Conservation (phyloP, 2,888 invertebrate genomes). For the Erebia epiphron region DNA sequence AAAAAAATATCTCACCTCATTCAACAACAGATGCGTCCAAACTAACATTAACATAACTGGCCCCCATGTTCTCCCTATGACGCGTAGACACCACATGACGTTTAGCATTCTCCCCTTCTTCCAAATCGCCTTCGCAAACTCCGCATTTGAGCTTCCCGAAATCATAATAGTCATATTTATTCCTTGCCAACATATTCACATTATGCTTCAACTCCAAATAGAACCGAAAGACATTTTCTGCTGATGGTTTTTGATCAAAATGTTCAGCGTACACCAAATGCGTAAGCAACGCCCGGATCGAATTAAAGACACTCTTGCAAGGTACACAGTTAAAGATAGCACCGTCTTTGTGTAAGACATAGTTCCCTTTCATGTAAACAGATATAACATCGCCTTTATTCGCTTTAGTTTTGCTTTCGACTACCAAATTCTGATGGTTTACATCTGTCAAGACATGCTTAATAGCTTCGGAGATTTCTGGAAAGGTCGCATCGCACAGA, state of each 20-base stretch:
- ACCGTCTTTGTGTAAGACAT: slow-evolving; percentile 68
- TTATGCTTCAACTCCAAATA: slow-evolving; percentile 76
- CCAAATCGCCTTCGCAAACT: slow-evolving; percentile 67
- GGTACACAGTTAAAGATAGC: slow-evolving; percentile 59
- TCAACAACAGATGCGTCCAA: slow-evolving; percentile 65
- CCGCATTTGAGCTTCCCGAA: slow-evolving; percentile 72
- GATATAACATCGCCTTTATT: slow-evolving; percentile 73
- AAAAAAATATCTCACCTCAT: slow-evolving; percentile 53
- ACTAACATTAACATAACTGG: slow-evolving; percentile 67
- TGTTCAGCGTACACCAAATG: slow-evolving; percentile 73
- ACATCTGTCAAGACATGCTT: slow-evolving; percentile 61
- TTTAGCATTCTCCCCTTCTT: slow-evolving; percentile 71
- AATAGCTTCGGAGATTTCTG: slow-evolving; percentile 54
- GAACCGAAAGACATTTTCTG: slow-evolving; percentile 72
- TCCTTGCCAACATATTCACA: slow-evolving; percentile 68
- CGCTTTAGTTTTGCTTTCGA: slow-evolving; percentile 52
- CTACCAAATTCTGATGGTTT: slow-evolving; percentile 61
- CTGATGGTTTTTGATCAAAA: slow-evolving; percentile 57
- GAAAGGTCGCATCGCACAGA: slow-evolving; percentile 57
- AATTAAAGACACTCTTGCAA: slow-evolving; percentile 66
- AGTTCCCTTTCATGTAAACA: slow-evolving; percentile 72
- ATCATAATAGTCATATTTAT: slow-evolving; percentile 70
- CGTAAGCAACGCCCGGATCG: slow-evolving; percentile 64
- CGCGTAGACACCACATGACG: slow-evolving; percentile 68
- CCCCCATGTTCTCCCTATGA: slow-evolving; percentile 76